Percentiles rank a stretch among this genome's conserved stretches.
Conservation (phyloP, 1,140 invertebrate species). For the Hirudo medicinalis region DNA sequence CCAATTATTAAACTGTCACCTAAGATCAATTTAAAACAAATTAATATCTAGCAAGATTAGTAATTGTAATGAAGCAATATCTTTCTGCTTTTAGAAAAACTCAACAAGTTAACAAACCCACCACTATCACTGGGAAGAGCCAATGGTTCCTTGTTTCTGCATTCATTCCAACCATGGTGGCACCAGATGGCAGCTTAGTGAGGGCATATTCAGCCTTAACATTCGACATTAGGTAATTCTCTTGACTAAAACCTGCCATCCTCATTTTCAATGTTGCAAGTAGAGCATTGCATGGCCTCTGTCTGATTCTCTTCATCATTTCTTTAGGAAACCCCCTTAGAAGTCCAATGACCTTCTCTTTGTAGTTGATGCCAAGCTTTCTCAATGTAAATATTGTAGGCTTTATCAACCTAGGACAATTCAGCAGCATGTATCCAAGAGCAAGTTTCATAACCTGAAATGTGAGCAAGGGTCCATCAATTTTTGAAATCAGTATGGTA, state of each 20-base stretch:
- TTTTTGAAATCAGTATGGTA: neutral
- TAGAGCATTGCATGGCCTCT: constrained; percentile 34
- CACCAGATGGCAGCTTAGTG: constrained; percentile 28
- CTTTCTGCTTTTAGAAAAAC: neutral
- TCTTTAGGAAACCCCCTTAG: constrained; percentile 37
- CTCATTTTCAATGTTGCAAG: constrained; percentile 31
- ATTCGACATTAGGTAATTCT: constrained; percentile 26
- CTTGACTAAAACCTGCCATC: constrained; percentile 27
- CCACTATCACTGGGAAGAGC: constrained; percentile 40
- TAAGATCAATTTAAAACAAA: too few species aligned
- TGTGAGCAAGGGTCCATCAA: neutral
- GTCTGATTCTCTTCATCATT: constrained; percentile 32
- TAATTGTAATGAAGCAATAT: too few species aligned
- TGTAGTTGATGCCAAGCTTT: constrained; percentile 32
- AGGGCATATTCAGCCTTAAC: constrained; percentile 36
- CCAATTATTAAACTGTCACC: too few species aligned
- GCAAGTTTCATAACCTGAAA: constrained; percentile 31
- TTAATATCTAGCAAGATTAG: too few species aligned
- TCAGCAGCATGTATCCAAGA: constrained; percentile 30
- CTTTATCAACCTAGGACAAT: constrained; percentile 30
- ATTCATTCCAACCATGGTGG: constrained; percentile 33
- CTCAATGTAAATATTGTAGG: constrained; percentile 27
- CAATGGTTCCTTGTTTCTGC: constrained; percentile 36
- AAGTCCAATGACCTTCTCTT: constrained; percentile 29
- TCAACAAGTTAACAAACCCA: constrained; percentile 26